Evolutionary conservation across 2,888 invertebrate species (phyloP), one percentile per base, ranked within the genome.

Genomic region (Eupsilia transversa): DNA sequence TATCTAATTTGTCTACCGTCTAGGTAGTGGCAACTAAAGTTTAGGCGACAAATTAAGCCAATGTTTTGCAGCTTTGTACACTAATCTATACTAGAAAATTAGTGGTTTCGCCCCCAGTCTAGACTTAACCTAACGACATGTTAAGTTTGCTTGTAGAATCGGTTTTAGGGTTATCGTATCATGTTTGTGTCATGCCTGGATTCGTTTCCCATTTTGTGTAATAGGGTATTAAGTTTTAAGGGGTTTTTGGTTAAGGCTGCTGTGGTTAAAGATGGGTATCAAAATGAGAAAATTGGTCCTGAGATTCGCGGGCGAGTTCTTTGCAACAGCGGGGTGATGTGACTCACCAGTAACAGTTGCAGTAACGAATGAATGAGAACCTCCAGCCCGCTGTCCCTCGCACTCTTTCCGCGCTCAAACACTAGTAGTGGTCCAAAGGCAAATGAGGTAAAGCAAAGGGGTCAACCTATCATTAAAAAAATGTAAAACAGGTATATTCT

Each of bases 31-130:
- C 80, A 85, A 87, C 83, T 84, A 86, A 90, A 93, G 90, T 93
- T 93, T 90, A 87, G 87, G 88, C 88, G 90, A 92, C 92, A 91
- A 93, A 91, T 92, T 91, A 91, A 91, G 90, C 89, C 86, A 88
- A 88, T 93, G 93, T 92, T 92, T 92, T 90, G 91, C 87, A 85
- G 90, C 90, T 89, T 85, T 89, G 86, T 89, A 85, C 85, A 87
- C 90, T 90, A 89, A 93, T 90, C 90, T 88, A 84, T 84, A 85
- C 83, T 86, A 84, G 86, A 86, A 82, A 89, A 91, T 91, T 91
- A 84, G 90, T 88, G 86, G 87, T 84, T 80, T 68, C 70, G 59
- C 30, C 23, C 33, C 63, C 49, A 49, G 86, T 84, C 86, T 84
- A 83, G 86, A 80, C 83, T 67, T 12, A 1, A 79, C 70, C 76